Evolutionary conservation across 2,797 vertebrate genomes (phyloP), one percentile per base, ranked within the genome.

Genomic region (Lepilemur septentrionalis): DNA sequence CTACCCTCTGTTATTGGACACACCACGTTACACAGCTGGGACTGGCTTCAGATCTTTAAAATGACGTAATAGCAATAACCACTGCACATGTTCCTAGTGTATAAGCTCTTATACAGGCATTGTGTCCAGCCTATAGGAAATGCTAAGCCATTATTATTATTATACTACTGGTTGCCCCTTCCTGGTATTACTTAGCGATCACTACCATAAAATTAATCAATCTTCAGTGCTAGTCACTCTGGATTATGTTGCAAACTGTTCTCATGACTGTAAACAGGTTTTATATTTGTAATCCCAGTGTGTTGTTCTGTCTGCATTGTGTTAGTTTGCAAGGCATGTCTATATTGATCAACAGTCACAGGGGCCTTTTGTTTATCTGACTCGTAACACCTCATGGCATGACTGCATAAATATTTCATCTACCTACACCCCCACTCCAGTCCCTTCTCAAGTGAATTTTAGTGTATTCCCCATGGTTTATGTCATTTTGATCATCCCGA

Each of bases 381-480:
- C 32, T 14, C 11, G 23, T 18, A 8, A 23, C 43, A 73, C 78
- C 59, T 63, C 5, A 65, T 35, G 52, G 11, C 52, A 7, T 30
- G 28, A 17, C 4, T 43, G 52, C n/a, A 38, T 52, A 52, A 8
- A 17, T 63, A 6, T 7, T 61, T 38, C 10, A 35, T 17, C 4
- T 20, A 20, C 1, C 52, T n/a, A 0, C 13, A 0, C 22, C 0
- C 48, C 14, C 1, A 30, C 4, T 8, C 41, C 18, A 25, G 59
- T 18, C 23, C n/a, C 15, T 55, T 83, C 43, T 79, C 28, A 57
- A 35, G 18, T 84, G 43, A 25, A 43, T 65, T 46, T 57, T 61
- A 52, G 25, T 52, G 4, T 84, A 50, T 73, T 78, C 12, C 35
- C 30, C 13, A 9, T 65, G 46, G 7, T 28, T 88, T 85, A 20